A percentile compares a stretch with the other conserved stretches of the same genome.
These are phyloP conservation scores for Leucosticte australis DNA, from an alignment of 2,113 vertebrate genomes.

Conservation along the genomic window DNA sequence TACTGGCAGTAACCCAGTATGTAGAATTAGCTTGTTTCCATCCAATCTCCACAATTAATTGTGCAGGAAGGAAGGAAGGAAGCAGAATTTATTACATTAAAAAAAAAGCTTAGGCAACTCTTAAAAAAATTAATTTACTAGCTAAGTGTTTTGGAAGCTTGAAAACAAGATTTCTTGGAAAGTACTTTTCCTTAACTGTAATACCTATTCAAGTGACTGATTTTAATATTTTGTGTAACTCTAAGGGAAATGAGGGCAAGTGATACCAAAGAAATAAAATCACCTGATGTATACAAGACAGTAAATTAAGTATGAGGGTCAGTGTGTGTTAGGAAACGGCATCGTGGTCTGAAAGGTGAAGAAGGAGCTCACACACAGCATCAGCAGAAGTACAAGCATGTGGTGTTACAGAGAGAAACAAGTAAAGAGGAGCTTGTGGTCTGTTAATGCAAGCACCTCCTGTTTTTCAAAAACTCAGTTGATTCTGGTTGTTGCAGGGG, in stretches of 20 bases:
- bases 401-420: not conserved
- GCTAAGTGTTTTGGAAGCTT: not conserved
- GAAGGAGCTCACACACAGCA: not conserved
- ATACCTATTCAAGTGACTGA: not conserved
- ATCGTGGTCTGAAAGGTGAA: not conserved
- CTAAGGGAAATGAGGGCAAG: not conserved
- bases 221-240: not conserved
- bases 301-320: not conserved
- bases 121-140: not conserved
- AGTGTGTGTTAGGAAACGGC: fast-evolving
- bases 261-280: not conserved
- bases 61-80: not conserved
- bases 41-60: not conserved
- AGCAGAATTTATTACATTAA: not conserved
- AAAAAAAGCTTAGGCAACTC: not conserved
- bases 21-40: not conserved
- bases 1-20: not conserved
- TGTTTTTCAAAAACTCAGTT: not conserved
- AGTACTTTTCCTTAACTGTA: not conserved
- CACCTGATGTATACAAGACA: not conserved
- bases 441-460: not conserved
- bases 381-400: not conserved
- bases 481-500: not conserved
- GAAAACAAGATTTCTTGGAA: not conserved
- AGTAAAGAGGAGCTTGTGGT: not conserved